Conservation (phyloP, 2,113 vertebrate species). For the Isurus oxyrinchus region DNA sequence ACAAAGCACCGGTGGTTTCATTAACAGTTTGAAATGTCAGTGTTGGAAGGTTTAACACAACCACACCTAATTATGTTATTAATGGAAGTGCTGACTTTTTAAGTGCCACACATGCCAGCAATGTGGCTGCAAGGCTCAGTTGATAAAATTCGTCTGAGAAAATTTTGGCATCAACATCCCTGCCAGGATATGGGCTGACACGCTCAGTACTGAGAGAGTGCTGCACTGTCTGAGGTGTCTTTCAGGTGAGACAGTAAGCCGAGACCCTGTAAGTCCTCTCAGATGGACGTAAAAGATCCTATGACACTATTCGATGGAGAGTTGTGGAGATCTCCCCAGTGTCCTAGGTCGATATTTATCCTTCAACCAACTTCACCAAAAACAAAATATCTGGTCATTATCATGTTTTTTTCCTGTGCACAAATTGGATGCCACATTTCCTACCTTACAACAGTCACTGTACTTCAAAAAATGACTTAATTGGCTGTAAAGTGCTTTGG, state of each 20-base stretch:
- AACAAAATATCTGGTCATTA: not conserved
- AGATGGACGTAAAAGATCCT: not conserved
- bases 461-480: not conserved
- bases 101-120: not conserved
- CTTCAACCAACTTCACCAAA: not conserved
- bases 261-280: not conserved
- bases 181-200: not conserved
- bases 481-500: not conserved
- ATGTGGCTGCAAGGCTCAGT: not conserved
- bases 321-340: not conserved
- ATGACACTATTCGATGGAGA: not conserved
- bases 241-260: not conserved
- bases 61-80: not conserved
- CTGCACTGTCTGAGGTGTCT: not conserved
- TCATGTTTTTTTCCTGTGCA: not conserved
- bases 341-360: not conserved
- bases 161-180: not conserved
- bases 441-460: not conserved
- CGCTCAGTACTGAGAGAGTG: not conserved
- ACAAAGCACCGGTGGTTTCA: not conserved
- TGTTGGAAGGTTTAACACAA: not conserved
- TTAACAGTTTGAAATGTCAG: not conserved
- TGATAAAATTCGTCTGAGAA: not conserved
- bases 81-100: not conserved
- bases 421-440: not conserved